Conservation (phyloP, 2,113 vertebrate genomes). For the Paracanthobrama guichenoti region DNA sequence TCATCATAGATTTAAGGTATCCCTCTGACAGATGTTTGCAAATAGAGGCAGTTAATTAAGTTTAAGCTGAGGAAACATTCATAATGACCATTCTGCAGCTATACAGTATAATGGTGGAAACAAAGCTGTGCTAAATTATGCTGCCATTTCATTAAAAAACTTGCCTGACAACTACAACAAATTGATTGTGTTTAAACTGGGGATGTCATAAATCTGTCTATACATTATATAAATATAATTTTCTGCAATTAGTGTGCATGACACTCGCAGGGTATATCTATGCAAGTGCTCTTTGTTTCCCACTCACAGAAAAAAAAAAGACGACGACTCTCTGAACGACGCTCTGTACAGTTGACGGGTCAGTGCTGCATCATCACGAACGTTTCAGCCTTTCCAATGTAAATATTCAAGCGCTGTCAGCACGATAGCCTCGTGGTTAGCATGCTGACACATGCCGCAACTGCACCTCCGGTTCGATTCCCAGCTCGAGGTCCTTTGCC, state of each 20-base stretch:
- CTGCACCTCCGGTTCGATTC: too few species aligned
- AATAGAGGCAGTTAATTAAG: constrained; percentile 24
- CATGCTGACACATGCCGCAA: too few species aligned
- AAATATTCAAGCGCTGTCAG: too few species aligned
- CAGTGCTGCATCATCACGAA: too few species aligned
- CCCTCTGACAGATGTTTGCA: constrained; percentile 7
- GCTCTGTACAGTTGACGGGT: too few species aligned
- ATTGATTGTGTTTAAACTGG: not conserved
- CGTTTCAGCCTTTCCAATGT: too few species aligned
- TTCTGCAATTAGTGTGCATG: not conserved
- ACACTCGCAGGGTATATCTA: not conserved
- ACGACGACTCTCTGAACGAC: not conserved
- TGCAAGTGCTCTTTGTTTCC: not conserved
- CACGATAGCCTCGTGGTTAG: too few species aligned
- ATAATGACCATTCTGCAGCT: constrained; percentile 9
- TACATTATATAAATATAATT: not conserved
- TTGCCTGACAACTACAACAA: not conserved
- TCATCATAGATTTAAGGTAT: not conserved
- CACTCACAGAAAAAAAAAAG: not conserved
- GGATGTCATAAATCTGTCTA: not conserved
- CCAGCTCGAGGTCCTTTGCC: too few species aligned
- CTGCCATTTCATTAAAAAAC: not conserved
- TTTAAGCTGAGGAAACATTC: constrained; percentile 24
- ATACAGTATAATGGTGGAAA: not conserved
- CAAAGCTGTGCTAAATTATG: constrained; percentile 8